Conservation (phyloP, 2,888 invertebrate species). For the Lepas anatifera region DNA sequence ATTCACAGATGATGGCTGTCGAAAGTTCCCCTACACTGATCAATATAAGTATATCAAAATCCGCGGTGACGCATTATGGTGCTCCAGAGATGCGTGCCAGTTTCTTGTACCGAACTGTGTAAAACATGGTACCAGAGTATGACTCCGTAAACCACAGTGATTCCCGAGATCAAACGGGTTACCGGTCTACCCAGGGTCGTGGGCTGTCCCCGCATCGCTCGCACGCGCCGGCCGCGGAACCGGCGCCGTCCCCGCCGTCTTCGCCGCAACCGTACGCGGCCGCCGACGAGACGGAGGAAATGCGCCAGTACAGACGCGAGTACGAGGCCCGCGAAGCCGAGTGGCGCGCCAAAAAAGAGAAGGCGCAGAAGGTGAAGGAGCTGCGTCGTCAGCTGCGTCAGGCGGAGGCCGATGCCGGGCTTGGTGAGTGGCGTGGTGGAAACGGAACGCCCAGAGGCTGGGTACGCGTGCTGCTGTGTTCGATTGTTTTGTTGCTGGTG, state of each 20-base stretch:
- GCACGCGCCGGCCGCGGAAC: background rate
- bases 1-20: background rate
- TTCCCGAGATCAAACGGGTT: background rate
- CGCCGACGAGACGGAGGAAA: background rate
- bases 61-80: no score
- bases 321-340: background rate
- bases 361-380: background rate
- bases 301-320: constrained; percentile 8
- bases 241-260: background rate
- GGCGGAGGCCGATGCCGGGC: background rate
- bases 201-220: background rate
- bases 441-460: no score
- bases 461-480: no score
- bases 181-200: background rate
- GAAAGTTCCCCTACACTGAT: background rate
- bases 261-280: background rate
- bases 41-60: background rate
- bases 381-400: constrained; percentile 5
- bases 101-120: background rate
- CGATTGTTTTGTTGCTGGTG: no score
- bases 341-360: background rate
- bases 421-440: constrained; percentile 9
- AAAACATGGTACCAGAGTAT: no score
- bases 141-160: background rate
- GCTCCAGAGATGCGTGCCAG: background rate